Percentiles rank a stretch among this genome's conserved stretches.
Conservation (phyloP, 1,140 invertebrate species). For the Sinella curviseta region DNA sequence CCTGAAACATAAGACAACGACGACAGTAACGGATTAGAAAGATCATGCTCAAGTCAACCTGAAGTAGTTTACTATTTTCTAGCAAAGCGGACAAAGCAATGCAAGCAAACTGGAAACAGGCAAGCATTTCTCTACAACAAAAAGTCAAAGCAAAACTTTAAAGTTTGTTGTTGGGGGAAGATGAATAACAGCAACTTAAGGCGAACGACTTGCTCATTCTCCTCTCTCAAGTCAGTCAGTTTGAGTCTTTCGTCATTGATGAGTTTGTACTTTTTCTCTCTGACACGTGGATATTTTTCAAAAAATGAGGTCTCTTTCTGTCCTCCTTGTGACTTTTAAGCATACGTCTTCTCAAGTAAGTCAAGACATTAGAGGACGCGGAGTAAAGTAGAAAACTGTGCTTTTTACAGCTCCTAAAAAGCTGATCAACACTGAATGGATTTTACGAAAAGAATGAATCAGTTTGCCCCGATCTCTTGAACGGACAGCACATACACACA, state of each 20-base stretch:
- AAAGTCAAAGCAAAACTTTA: not conserved
- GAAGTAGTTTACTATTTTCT: conserved; percentile 17
- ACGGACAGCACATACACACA: no score
- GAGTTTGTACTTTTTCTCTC: not conserved
- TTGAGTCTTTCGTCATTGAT: not conserved
- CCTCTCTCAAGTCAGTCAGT: not conserved
- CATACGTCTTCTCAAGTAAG: not conserved
- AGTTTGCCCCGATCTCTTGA: no score
- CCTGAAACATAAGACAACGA: no score
- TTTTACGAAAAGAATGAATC: no score
- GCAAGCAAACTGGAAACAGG: not conserved
- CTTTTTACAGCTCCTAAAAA: no score
- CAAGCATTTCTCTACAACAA: no score
- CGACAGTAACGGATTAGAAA: conserved; percentile 21
- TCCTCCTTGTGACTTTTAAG: not conserved
- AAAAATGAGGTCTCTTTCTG: not conserved
- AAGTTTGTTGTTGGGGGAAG: no score
- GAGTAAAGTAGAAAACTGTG: not conserved
- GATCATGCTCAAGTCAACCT: conserved; percentile 3
- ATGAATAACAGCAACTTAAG: not conserved
- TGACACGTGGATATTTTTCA: conserved; percentile 24
- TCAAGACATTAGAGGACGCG: not conserved
- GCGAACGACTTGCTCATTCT: not conserved
- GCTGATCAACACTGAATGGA: no score
- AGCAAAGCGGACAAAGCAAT: not conserved